Evolutionary conservation across 2,888 invertebrate genomes (phyloP).

Genomic region (Exephanes ischioxanthus): DNA sequence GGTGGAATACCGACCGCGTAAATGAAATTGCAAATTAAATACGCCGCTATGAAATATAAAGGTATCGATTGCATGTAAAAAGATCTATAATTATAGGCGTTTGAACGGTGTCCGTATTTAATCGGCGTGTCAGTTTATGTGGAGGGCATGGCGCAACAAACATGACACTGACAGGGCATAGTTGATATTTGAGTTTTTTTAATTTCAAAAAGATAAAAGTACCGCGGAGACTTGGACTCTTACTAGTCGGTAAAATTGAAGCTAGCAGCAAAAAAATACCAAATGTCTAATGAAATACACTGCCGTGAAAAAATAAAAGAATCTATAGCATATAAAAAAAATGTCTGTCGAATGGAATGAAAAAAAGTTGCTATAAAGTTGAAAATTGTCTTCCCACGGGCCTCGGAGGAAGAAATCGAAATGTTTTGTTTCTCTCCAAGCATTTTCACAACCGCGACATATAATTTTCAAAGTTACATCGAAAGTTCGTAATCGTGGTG

Average conservation of each 20-base stretch:
- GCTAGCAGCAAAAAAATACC: neutral
- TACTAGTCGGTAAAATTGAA: neutral
- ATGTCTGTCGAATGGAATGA: neutral
- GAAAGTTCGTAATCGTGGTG: constrained; percentile 37
- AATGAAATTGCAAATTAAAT: neutral
- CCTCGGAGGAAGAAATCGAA: neutral
- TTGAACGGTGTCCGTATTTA: too few species aligned
- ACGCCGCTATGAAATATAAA: neutral
- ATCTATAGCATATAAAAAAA: neutral
- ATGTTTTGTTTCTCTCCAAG: neutral
- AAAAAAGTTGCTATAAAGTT: neutral
- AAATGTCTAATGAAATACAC: neutral
- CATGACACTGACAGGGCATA: too few species aligned
- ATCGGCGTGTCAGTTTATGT: too few species aligned
- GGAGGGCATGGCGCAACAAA: too few species aligned
- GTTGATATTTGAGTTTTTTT: neutral
- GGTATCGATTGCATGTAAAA: too few species aligned
- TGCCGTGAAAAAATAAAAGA: neutral
- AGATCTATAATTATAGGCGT: too few species aligned
- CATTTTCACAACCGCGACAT: constrained; percentile 13
- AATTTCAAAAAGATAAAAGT: neutral
- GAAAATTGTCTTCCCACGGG: neutral
- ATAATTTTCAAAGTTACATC: constrained; percentile 17
- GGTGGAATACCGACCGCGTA: too few species aligned
- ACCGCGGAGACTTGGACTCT: neutral